phyloP scores from a whole-genome alignment of 1,140 invertebrate species.

The Magallana gigas region DNA sequence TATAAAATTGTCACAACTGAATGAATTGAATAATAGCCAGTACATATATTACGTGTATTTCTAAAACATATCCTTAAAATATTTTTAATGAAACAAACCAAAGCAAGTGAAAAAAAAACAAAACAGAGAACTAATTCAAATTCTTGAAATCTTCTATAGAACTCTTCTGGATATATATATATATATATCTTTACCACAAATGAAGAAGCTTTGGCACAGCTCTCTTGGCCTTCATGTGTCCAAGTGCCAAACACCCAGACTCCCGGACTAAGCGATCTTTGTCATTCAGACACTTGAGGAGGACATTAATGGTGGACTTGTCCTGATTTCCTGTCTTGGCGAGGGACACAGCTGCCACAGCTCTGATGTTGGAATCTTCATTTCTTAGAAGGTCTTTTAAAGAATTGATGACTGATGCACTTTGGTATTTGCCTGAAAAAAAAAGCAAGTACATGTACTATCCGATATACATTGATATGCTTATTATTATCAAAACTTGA shows the following conservation, averaged over 20 bases:
- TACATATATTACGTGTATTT: no score
- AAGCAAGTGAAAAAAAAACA: no score
- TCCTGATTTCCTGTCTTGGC: conserved; percentile 65
- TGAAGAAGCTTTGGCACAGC: conserved; percentile 70
- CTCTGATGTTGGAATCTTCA: conserved; percentile 65
- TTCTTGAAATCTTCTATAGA: no score
- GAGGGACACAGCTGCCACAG: conserved; percentile 69
- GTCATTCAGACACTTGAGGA: conserved; percentile 67
- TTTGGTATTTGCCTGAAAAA: conserved; percentile 67
- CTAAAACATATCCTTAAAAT: no score
- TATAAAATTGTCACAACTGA: conserved; percentile 44
- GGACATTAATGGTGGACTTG: conserved; percentile 55
- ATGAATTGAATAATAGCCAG: no score
- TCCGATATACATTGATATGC: neutral
- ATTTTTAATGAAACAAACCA: no score
- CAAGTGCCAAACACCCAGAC: conserved; percentile 71
- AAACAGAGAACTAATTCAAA: no score
- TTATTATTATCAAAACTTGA: no score
- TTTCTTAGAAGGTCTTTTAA: conserved; percentile 67
- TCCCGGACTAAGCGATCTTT: conserved; percentile 72
- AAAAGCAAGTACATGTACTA: conserved; percentile 31
- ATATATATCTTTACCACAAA: conserved; percentile 65
- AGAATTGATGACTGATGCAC: conserved; percentile 68
- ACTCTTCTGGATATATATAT: no score
- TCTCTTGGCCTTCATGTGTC: conserved; percentile 65